Evolutionary conservation across 2,888 invertebrate species (phyloP).

Genomic region (Dicroscelio sp.): DNA sequence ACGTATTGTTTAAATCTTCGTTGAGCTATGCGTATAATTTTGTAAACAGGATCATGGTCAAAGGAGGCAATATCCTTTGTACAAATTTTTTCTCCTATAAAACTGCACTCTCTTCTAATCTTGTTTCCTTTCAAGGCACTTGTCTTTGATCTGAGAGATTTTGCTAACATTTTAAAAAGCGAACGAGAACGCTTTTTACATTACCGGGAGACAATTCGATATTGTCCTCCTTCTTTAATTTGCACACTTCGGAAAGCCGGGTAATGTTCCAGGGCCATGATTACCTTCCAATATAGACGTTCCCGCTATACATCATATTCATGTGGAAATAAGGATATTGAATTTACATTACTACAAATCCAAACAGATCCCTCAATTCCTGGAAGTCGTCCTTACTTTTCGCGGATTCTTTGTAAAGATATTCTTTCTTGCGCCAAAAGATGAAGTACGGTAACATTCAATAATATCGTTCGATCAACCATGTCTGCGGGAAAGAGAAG

Average conservation of each 20-base stretch:
- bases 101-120: slow-evolving; percentile 66
- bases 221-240: too few species aligned
- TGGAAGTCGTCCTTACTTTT: slow-evolving; percentile 70
- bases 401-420: slow-evolving; percentile 70
- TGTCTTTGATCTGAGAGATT: slow-evolving; percentile 68
- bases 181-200: neutral
- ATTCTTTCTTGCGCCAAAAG: slow-evolving; percentile 76
- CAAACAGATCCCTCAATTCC: slow-evolving; percentile 76
- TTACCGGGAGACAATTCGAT: slow-evolving; percentile 3
- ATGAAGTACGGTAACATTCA: slow-evolving; percentile 79
- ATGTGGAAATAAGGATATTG: slow-evolving; percentile 57
- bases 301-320: slow-evolving; percentile 54
- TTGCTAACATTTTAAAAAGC: slow-evolving; percentile 55
- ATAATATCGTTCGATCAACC: slow-evolving; percentile 82
- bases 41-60: slow-evolving; percentile 73
- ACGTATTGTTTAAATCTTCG: slow-evolving; percentile 59
- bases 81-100: slow-evolving; percentile 66
- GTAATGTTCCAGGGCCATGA: too few species aligned
- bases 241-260: too few species aligned
- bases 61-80: slow-evolving; percentile 79
- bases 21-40: slow-evolving; percentile 69
- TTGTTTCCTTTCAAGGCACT: slow-evolving; percentile 40
- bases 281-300: too few species aligned
- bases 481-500: slow-evolving; percentile 76
- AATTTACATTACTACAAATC: slow-evolving; percentile 73